Percentiles rank a stretch among this genome's conserved stretches.
phyloP scores from a whole-genome alignment of 2,888 invertebrate species.

The Orthonychiurus folsomi region DNA sequence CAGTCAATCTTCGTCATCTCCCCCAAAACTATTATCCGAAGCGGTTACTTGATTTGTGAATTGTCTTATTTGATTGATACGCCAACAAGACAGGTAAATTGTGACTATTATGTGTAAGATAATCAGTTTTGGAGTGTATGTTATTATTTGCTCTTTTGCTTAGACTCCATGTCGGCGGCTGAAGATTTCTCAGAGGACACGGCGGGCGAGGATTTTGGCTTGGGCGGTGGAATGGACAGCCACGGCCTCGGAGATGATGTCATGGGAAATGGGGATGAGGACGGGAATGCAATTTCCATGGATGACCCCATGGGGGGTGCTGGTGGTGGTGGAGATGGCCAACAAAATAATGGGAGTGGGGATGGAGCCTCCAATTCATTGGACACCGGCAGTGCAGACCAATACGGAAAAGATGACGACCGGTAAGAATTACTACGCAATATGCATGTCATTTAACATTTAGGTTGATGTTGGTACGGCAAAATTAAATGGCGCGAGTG shows the following conservation, averaged over 20 bases:
- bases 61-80: neutral
- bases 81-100: no score
- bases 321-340: neutral
- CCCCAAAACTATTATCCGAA: no score
- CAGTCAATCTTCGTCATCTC: no score
- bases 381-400: constrained; percentile 63
- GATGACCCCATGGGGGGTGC: neutral
- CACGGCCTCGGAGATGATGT: constrained; percentile 30
- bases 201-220: constrained; percentile 36
- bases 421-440: constrained; percentile 41
- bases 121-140: neutral
- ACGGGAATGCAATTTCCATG: constrained; percentile 18
- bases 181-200: constrained; percentile 40
- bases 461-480: no score
- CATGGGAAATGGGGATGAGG: constrained; percentile 30
- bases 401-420: constrained; percentile 67
- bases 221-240: constrained; percentile 22
- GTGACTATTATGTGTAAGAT: no score
- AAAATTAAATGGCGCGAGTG: no score
- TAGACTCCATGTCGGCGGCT: neutral
- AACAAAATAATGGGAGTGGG: constrained; percentile 51
- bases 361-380: constrained; percentile 57
- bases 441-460: no score
- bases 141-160: neutral
- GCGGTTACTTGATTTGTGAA: neutral